Base-by-base conservation (phyloP, 2,888 invertebrate species). In the Physocephala rufipes region DNA sequence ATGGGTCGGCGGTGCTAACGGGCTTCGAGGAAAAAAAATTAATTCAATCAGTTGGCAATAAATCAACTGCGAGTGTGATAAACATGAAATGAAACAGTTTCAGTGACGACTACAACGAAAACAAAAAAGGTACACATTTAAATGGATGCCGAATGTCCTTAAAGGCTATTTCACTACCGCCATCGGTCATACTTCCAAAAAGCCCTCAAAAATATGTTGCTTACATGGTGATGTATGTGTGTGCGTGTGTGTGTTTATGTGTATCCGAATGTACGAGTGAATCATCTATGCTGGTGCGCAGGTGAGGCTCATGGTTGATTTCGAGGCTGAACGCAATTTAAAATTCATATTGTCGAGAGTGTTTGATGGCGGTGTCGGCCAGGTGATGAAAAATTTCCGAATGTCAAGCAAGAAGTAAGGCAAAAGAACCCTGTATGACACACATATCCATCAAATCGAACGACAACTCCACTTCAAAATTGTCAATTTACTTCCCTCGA, bases 41-140 rank as follows among this genome's bases (percentile, higher is more conserved):
- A 66, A 66, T 71, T 71, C 71, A 71, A 71, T 71, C 71, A 67
- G 53, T 30, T 16, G 24, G 71, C 62, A 67, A 71, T 71, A 71
- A 71, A 71, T 71, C 71, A 71, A 66, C 26, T 64, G 71, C 62
- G 36, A 71, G 71, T 71, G 71, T 61, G 71, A 71, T 66, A 59
- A 70, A 21, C 67, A 67, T 67, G 58, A 55, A 63, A 45, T 45
- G 55, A 24, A 58, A 58, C 12, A 63, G 45, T 19, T 43, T 43
- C 55, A 70, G 43, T 13, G 43, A 51, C 36, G 63, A 63, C 51
- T 58, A 64, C 45, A 26, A 64, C n/a, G 13, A 36, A 4, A 36
- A 36, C 36, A 36, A 36, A 36, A 36, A 36, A 9, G 9, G 5
- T 4, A 36, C 36, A 36, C 36, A 4, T 9, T 36, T 9, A 36